Evolutionary conservation across 2,888 invertebrate species (phyloP), one percentile per base, ranked within the genome.

Genomic region (Leptodirus hochenwartii): DNA sequence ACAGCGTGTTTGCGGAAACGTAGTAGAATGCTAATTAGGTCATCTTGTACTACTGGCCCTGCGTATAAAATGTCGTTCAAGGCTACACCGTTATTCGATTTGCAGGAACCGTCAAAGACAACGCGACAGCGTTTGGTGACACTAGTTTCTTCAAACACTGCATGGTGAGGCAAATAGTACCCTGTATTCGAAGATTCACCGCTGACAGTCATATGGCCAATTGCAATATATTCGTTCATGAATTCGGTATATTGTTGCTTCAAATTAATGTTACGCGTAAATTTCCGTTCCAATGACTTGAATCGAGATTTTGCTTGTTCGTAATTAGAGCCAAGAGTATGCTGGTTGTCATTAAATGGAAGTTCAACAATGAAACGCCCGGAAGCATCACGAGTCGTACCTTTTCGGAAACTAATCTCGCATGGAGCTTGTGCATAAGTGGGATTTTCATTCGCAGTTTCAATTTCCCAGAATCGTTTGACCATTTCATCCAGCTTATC

Each of bases 1-100:
- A 42, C 26, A 13, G 6, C n/a, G 27, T 43, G 34, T 5, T 3
- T 26, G 36, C 43, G 29, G 38, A 37, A 44, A 24, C 43, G 30
- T 25, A 44, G 15, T 10, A 43, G 17, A 13, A 44, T 39, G 12
- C 36, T 34, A n/a, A 35, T 9, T 10, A 43, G 20, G 9, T 43
- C 39, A 17, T 41, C 29, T 25, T 39, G 37, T 15, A 41, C 15
- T 28, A 32, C 35, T 5, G 41, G 39, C 6, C 38, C 39, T 3
- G 24, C 22, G 13, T 34, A 25, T 27, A 38, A 31, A 11, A 20
- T 29, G 4, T 37, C 31, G 24, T 39, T 39, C 4, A 41, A 14
- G 22, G 33, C 34, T 4, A 13, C 15, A 6, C 29, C 31, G 14
- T 20, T 31, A 8, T 13, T 31, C 10, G 37, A 32, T 32, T 39